Evolutionary conservation across 2,888 invertebrate genomes (phyloP).

Genomic region (Orthosia gracilis): DNA sequence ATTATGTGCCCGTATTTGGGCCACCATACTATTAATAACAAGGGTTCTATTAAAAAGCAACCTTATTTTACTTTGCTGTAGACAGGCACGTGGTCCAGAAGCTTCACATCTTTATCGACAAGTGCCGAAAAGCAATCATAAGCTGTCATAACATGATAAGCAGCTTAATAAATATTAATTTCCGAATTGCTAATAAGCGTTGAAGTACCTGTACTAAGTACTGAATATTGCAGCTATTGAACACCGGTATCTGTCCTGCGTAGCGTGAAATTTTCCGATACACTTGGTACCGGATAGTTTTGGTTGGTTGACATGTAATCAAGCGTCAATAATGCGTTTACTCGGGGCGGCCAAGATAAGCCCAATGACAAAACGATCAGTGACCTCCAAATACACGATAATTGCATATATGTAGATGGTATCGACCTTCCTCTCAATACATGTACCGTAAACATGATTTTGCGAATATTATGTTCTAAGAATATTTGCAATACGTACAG

Average conservation of each 20-base stretch:
- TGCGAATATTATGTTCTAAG: conserved; percentile 22
- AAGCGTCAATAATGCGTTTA: conserved; percentile 76
- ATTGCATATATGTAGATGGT: conserved; percentile 55
- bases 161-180: conserved; percentile 28
- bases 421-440: conserved; percentile 65
- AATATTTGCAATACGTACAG: conserved; percentile 23
- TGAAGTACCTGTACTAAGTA: conserved; percentile 28
- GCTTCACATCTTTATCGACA: conserved; percentile 6
- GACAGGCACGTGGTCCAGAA: conserved; percentile 8
- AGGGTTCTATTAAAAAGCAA: conserved; percentile 1
- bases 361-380: conserved; percentile 73
- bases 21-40: conserved; percentile 29
- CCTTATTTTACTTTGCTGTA: conserved; percentile 4
- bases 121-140: conserved; percentile 30
- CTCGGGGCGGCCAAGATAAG: conserved; percentile 77
- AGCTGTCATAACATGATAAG: conserved; percentile 19
- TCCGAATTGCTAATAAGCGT: conserved; percentile 27
- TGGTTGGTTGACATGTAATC: conserved; percentile 77
- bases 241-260: conserved; percentile 69
- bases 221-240: conserved; percentile 54
- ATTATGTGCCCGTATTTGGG: conserved; percentile 8
- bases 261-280: conserved; percentile 84
- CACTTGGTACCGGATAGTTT: conserved; percentile 78
- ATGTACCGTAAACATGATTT: conserved; percentile 55
- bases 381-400: conserved; percentile 76